Base-by-base conservation (phyloP, 2,797 vertebrate genomes). In the Echiichthys vipera region DNA sequence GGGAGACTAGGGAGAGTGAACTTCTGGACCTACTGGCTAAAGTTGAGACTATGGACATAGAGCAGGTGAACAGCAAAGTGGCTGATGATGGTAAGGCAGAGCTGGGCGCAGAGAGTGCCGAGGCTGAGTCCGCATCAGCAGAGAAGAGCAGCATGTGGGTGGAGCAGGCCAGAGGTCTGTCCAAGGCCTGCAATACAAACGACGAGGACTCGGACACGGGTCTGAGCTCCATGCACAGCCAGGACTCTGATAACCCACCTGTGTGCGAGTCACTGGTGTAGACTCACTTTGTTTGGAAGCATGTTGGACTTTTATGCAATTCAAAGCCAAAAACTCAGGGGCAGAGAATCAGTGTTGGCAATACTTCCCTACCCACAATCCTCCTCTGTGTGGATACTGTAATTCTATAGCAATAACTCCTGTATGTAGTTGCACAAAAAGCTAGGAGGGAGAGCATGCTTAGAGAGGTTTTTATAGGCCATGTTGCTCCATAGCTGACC, bases 171-270 rank as follows among this genome's bases (percentile, higher is more conserved):
- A 67, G 94, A 24, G 95, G 95, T 54, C 84, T 95, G 45, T 94
- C 95, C 40, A 97, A 96, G 84, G 91, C 90, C 77, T 92, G 94
- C 58, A 90, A 89, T 15, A 93, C 93, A 1, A 96, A 97, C 51
- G 97, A 96, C n/a, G 98, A 99, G 84, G 98, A 99, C 87, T 99
- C 98, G 4, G 98, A 99, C 89, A 99, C 98, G 0, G 98, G 98
- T 2, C 90, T 99, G 84, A 99, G 98, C 79, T 99, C 98, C 43
- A 98, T 99, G 98, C 97, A 99, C 93, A 99, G 98, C 89, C 98
- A 98, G 90, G 98, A 99, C 92, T 99, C 98, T 0, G 98, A 99
- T 88, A 97, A 96, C 30, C 71, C 93, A 1, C 95, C 96, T 0
- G 96, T 97, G 56, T 98, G 96, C 40, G 98, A 99, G 83, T 99